Evolutionary conservation across 2,113 vertebrate genomes (phyloP).

Genomic region (Mixornis gularis): DNA sequence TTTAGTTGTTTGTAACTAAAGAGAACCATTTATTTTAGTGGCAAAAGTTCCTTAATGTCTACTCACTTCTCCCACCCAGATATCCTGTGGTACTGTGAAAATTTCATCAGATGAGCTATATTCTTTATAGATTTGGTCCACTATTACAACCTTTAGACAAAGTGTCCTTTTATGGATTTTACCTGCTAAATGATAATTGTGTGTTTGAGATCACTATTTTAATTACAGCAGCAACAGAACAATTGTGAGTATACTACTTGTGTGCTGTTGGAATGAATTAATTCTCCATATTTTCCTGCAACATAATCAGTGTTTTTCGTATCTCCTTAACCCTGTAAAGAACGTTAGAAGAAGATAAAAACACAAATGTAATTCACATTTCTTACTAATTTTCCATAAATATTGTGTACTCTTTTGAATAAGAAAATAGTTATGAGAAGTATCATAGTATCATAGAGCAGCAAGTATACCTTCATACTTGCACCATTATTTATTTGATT

Average conservation of each 20-base stretch:
- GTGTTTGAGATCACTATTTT: neutral
- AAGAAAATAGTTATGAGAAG: neutral
- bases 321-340: neutral
- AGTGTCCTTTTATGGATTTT: neutral
- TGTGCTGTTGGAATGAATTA: neutral
- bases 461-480: neutral
- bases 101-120: neutral
- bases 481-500: neutral
- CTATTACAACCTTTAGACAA: neutral
- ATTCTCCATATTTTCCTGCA: neutral
- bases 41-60: neutral
- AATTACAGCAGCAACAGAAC: neutral
- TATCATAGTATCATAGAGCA: neutral
- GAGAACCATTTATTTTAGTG: neutral
- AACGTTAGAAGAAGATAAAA: neutral
- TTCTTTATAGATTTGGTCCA: neutral
- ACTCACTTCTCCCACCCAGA: neutral
- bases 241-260: neutral
- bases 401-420: neutral
- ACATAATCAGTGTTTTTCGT: neutral
- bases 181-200: neutral
- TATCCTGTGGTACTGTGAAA: neutral
- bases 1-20: constrained; percentile 1
- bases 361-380: neutral
- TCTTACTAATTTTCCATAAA: neutral